Evolutionary conservation across 2,888 invertebrate species (phyloP).

Genomic region (Gordius sp.): DNA sequence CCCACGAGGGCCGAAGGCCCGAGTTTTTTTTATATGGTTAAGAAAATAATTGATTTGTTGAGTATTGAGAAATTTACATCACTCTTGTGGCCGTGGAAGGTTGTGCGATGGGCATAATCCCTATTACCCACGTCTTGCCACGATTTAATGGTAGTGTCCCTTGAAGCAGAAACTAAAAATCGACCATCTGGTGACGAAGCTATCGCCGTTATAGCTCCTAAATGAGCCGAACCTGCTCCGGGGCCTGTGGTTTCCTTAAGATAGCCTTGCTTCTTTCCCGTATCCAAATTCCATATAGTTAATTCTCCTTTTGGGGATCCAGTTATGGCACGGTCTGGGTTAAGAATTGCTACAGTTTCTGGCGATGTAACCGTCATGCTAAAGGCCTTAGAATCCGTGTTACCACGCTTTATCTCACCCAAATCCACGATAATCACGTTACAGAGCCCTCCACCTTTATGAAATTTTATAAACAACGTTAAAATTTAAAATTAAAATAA

Average conservation of each 20-base stretch:
- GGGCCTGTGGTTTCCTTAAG: slow-evolving; percentile 21
- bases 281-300: slow-evolving; percentile 28
- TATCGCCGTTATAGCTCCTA: slow-evolving; percentile 27
- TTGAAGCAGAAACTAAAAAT: slow-evolving; percentile 27
- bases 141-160: slow-evolving; percentile 27
- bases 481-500: no score
- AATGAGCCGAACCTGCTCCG: slow-evolving; percentile 24
- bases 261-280: slow-evolving; percentile 20
- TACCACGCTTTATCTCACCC: slow-evolving; percentile 24
- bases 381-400: slow-evolving; percentile 26
- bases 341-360: slow-evolving; percentile 27
- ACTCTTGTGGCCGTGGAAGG: slow-evolving; percentile 27
- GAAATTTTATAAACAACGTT: no score
- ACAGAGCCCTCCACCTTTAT: neutral
- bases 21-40: no score
- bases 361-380: slow-evolving; percentile 25
- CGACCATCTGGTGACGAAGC: slow-evolving; percentile 26
- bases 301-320: slow-evolving; percentile 29
- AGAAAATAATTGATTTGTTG: no score
- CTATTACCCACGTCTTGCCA: slow-evolving; percentile 26
- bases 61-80: no score
- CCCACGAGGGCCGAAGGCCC: no score
- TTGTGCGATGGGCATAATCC: slow-evolving; percentile 20
- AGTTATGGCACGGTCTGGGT: slow-evolving; percentile 28
- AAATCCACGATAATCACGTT: slow-evolving; percentile 29